These are phyloP conservation scores for Limanda limanda DNA, from an alignment of 2,113 vertebrate species.

Conservation along the genomic window DNA sequence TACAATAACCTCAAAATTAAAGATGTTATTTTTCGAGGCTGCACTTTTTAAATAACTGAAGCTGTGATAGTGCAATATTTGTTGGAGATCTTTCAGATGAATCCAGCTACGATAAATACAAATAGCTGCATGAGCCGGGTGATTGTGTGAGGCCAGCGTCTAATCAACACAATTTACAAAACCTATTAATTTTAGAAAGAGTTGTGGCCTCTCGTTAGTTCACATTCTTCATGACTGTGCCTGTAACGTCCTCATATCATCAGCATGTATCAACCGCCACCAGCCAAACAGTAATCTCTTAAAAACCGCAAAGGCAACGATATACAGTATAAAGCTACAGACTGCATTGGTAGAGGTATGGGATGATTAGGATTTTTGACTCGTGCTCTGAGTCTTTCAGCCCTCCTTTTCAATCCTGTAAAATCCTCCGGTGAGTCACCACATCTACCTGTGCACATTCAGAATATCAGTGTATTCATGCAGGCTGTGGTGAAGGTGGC, in stretches of 20 bases:
- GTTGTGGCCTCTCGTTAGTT: slow-evolving; percentile 42
- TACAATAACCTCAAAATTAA: neutral
- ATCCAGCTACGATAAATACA: slow-evolving; percentile 28
- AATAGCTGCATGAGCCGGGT: slow-evolving; percentile 16
- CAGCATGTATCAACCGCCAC: slow-evolving; percentile 33
- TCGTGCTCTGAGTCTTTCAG: slow-evolving; percentile 44
- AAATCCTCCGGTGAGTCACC: slow-evolving; percentile 15
- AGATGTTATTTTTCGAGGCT: neutral
- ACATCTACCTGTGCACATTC: slow-evolving; percentile 53
- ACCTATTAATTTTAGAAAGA: slow-evolving; percentile 36
- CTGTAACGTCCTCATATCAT: slow-evolving; percentile 24
- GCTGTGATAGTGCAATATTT: slow-evolving; percentile 16
- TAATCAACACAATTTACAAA: slow-evolving; percentile 41
- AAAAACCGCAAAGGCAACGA: slow-evolving; percentile 68
- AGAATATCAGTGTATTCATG: slow-evolving; percentile 59
- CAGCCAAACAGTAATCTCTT: slow-evolving; percentile 47
- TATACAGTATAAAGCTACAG: slow-evolving; percentile 69
- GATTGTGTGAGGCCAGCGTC: slow-evolving; percentile 14
- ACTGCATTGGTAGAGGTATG: slow-evolving; percentile 64
- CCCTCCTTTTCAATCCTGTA: slow-evolving; percentile 38
- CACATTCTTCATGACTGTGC: slow-evolving; percentile 46
- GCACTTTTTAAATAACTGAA: neutral
- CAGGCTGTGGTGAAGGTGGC: slow-evolving; percentile 47
- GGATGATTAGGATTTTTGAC: slow-evolving; percentile 49
- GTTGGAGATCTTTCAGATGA: slow-evolving; percentile 20